Percentiles rank a stretch among this genome's conserved stretches.
Evolutionary conservation across 1,140 invertebrate species (phyloP).

Genomic region (Conus betulinus): DNA sequence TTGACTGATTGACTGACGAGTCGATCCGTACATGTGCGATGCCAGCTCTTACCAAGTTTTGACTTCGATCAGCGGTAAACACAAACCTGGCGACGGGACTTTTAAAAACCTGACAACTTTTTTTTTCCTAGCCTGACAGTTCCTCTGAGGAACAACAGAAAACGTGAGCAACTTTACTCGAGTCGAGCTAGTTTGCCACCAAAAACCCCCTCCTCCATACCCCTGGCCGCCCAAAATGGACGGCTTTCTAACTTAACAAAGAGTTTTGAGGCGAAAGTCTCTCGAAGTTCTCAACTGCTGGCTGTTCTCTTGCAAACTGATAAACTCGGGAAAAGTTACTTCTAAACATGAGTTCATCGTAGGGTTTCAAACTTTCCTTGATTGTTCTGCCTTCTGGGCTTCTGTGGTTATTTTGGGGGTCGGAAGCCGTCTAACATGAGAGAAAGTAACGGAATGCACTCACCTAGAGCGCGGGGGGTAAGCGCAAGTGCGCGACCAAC

Average conservation of each 20-base stretch:
- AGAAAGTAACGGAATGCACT: constrained; percentile 40
- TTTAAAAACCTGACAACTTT: too few relatives aligned
- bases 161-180: not conserved
- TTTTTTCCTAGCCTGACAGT: too few relatives aligned
- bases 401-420: not conserved
- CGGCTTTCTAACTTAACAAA: constrained; percentile 28
- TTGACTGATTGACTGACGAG: too few relatives aligned
- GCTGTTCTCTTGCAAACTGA: not conserved
- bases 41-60: too few relatives aligned
- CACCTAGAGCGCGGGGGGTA: constrained; percentile 25
- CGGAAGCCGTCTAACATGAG: constrained; percentile 15
- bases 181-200: not conserved
- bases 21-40: too few relatives aligned
- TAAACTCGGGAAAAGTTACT: not conserved
- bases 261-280: not conserved
- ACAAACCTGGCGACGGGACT: too few relatives aligned
- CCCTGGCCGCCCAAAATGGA: constrained; percentile 27
- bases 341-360: not conserved
- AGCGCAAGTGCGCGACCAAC: constrained; percentile 25
- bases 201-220: not conserved
- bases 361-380: not conserved
- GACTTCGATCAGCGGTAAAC: too few relatives aligned
- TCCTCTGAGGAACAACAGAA: too few relatives aligned
- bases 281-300: not conserved
- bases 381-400: not conserved